Evolutionary conservation across 2,113 vertebrate species (phyloP).

Genomic region (Sceloporus undulatus): DNA sequence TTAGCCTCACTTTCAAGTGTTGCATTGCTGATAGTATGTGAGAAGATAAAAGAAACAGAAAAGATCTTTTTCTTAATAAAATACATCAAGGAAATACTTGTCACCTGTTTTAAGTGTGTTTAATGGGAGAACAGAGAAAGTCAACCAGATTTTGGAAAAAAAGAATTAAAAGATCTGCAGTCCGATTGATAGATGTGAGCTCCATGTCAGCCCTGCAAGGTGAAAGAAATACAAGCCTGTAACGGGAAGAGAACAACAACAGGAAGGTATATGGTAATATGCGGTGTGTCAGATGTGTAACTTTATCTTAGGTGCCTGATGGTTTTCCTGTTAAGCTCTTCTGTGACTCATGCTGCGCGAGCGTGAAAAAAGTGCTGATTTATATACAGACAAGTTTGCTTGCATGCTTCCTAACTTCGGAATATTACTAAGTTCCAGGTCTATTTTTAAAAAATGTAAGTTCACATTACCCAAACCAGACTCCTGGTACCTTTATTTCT

Average conservation of each 20-base stretch:
- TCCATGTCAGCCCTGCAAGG: slow-evolving; percentile 53
- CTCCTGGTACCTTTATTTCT: neutral
- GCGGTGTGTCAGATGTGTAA: slow-evolving; percentile 43
- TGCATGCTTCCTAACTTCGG: neutral
- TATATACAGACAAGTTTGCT: neutral
- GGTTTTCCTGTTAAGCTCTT: slow-evolving; percentile 58
- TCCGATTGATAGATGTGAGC: slow-evolving; percentile 56
- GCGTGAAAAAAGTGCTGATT: slow-evolving; percentile 11
- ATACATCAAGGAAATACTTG: slow-evolving; percentile 54
- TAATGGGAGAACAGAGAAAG: slow-evolving; percentile 80
- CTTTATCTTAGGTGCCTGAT: slow-evolving; percentile 64
- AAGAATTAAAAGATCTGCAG: slow-evolving; percentile 51
- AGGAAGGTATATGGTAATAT: slow-evolving; percentile 60
- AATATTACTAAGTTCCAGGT: neutral
- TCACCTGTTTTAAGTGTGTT: slow-evolving; percentile 69
- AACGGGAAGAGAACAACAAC: slow-evolving; percentile 57
- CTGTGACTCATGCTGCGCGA: neutral
- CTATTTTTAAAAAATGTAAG: neutral
- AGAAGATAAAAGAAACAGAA: slow-evolving; percentile 39
- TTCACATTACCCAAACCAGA: no score
- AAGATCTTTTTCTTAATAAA: slow-evolving; percentile 40
- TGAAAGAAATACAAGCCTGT: slow-evolving; percentile 65
- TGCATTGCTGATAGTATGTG: slow-evolving; percentile 22
- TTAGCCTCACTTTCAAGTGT: slow-evolving; percentile 49
- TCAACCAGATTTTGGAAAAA: slow-evolving; percentile 56